Evolutionary conservation across 2,113 vertebrate species (phyloP), one percentile per base, ranked within the genome.

Genomic region (Percina caprodes): DNA sequence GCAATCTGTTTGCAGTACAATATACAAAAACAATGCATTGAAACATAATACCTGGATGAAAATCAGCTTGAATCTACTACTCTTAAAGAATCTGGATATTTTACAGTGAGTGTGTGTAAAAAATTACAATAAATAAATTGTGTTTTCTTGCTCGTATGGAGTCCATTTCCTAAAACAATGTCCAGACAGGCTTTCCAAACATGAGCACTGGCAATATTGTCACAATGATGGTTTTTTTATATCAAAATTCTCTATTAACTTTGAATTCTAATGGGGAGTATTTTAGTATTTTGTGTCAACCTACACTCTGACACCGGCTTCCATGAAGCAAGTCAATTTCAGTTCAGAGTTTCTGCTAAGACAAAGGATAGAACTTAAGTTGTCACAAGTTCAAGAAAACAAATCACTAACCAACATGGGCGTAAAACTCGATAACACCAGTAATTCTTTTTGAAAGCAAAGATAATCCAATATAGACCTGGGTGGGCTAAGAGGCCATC

Each of bases 361-460:
- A 84, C 58, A 56, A 75, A 45, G 42, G 74, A 88, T 79, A 59
- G 77, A 69, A 65, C 60, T 56, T 13, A 82, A 73, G 69, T 69
- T 82, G 78, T 79, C 82, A 65, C 51, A 70, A 65, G 68, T 30
- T 67, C 24, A 81, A 77, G 46, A 82, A 77, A 82, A 81, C 59
- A 21, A 69, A 79, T 84, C 45, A 60, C 67, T 48, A 73, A 70
- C 75, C 69, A 55, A 58, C 16, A 51, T 58, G 11, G 48, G 30
- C 49, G 67, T 62, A 79, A 46, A 85, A 86, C 39, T 66, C 24
- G 13, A 78, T 74, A 86, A 79, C 71, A 77, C 74, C 69, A 46
- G 79, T 71, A 79, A 87, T 82, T 80, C 70, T 55, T 59, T 81
- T 85, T 79, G 67, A 86, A 79, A 79, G 74, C 74, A 68, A 49